These are phyloP conservation scores for Heliconius erato DNA, from an alignment of 2,888 invertebrate species.

Conservation along the genomic window DNA sequence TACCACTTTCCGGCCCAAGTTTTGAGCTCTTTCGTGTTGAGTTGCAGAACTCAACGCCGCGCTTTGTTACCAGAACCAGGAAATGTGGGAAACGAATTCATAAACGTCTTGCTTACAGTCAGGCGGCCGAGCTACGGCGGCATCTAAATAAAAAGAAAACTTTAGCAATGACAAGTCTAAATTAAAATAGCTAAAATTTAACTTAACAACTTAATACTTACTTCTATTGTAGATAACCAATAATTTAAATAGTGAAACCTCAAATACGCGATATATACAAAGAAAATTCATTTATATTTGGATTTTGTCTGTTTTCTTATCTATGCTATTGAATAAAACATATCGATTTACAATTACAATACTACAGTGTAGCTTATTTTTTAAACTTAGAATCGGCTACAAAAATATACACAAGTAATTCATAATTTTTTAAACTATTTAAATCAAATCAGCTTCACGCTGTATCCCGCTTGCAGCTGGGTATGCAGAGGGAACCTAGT, in stretches of 20 bases:
- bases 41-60: background rate
- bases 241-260: background rate
- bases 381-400: background rate
- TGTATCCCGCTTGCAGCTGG: no score
- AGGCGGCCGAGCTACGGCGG: background rate
- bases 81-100: background rate
- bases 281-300: background rate
- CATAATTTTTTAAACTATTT: no score
- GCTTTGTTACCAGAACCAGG: background rate
- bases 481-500: no score
- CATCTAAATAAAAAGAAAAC: background rate
- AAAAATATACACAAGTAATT: no score
- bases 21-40: background rate
- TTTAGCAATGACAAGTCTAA: background rate
- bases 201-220: background rate
- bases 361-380: background rate
- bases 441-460: no score
- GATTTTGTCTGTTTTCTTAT: background rate
- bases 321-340: constrained; percentile 8
- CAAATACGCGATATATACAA: background rate
- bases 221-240: background rate
- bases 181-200: background rate
- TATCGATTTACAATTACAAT: background rate
- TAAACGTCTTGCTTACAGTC: background rate
- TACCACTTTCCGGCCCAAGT: background rate